A percentile compares a stretch with the other conserved stretches of the same genome.
Evolutionary conservation across 1,140 invertebrate species (phyloP).

Genomic region (Pseudomyrmex cubaensis): DNA sequence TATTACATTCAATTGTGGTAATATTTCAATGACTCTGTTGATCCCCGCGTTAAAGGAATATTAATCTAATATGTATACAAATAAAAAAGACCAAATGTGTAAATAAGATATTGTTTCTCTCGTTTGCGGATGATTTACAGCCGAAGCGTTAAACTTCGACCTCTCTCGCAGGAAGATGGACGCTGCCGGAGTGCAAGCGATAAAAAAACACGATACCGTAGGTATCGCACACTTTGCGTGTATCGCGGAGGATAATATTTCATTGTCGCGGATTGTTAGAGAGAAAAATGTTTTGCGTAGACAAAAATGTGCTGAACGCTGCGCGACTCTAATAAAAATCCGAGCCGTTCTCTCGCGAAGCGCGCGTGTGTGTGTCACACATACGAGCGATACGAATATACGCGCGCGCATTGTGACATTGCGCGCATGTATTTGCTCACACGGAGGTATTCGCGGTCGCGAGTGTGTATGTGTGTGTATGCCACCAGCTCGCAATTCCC

Average conservation of each 20-base stretch:
- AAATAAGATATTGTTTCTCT: too few relatives aligned
- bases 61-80: not conserved
- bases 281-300: slow-evolving; percentile 40
- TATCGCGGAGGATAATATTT: slow-evolving; percentile 47
- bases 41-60: not conserved
- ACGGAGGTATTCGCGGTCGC: not conserved
- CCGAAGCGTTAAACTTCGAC: slow-evolving; percentile 12
- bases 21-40: not conserved
- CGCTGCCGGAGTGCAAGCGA: not conserved
- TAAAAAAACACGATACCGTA: slow-evolving; percentile 34
- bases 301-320: slow-evolving; percentile 44
- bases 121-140: too few relatives aligned
- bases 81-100: not conserved
- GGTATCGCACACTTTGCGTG: not conserved
- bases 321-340: slow-evolving; percentile 57
- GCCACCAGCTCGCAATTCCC: slow-evolving; percentile 11
- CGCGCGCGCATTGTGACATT: slow-evolving; percentile 13
- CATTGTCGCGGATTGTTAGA: slow-evolving; percentile 52
- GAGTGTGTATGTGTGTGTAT: slow-evolving; percentile 6
- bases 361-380: not conserved
- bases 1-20: too few relatives aligned
- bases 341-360: slow-evolving; percentile 14
- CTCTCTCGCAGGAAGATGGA: not conserved
- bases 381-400: not conserved
- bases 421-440: not conserved